Base-by-base conservation (phyloP, 30 jellyfish, hydroid and myxozoan genomes). In the Catostylus mosaicus region DNA sequence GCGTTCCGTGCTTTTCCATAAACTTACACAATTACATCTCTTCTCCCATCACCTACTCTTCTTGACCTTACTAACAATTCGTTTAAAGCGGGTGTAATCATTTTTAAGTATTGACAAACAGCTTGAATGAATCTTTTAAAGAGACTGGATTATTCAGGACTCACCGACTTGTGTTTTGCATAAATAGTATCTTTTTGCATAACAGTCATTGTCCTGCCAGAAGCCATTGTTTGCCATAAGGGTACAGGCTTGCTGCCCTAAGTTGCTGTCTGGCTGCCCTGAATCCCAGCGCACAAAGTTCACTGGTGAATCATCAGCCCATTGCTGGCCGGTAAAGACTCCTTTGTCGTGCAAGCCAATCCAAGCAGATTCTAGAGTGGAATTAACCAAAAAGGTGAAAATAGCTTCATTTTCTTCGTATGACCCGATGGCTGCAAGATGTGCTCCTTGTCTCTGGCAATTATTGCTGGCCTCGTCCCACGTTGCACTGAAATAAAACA, bases 311-410 rank as follows among this genome's bases (percentile, higher is more conserved):
- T 94, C 90, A 61, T 95, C 99, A 20, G 52, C 57, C 99, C 99
- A 95, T 14, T 46, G 54, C 36, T 64, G 94, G 35, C 99, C 99
- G 31, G 68, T 60, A 83, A 88, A 69, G 3, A 88, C 70, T 2
- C 97, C 99, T 66, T 84, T 86, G 80, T 95, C 96, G 45, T 96
- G 83, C 67, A 95, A 50, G 1, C 99, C 99, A 61, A 95, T 46
- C 99, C 99, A 95, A 18, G 94, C 87, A 12, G 85, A 85, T 19
- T 79, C 83, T 26, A 85, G 23, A 1, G 74, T 27, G 48, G 87
- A 29, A 40, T 85, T 84, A 30, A 66, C 77, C 61, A 84, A 62
- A 54, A 80, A 70, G 59, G 65, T 73, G 63, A 88, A 94, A 20
- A 94, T 82, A 43, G 83, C 80, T 35, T 85, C 96, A 88, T 95